These are phyloP conservation scores for Eonycteris spelaea DNA, from an alignment of 2,113 vertebrate genomes.

Conservation along the genomic window DNA sequence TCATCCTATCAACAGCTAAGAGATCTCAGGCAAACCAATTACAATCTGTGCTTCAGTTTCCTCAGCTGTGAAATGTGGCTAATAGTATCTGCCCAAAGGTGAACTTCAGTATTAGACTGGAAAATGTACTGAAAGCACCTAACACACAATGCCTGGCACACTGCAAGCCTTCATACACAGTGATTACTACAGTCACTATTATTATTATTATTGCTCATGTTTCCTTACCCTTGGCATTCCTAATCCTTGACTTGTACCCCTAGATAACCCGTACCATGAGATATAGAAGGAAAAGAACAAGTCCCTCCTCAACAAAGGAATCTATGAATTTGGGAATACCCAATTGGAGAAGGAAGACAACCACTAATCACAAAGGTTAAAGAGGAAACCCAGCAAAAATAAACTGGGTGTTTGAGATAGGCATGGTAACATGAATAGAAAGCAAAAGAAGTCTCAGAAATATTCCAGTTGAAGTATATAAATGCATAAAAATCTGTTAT, in stretches of 20 bases:
- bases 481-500: not conserved
- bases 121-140: not conserved
- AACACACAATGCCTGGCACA: not conserved
- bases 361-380: not conserved
- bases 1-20: not conserved
- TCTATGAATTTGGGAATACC: not conserved
- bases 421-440: conserved; percentile 10
- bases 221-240: not conserved
- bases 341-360: conserved; percentile 3
- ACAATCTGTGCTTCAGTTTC: not conserved
- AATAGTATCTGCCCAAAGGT: not conserved
- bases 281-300: not conserved
- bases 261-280: not conserved
- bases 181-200: not conserved
- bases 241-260: not conserved
- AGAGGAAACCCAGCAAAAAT: not conserved
- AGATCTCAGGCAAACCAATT: not conserved
- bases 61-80: not conserved
- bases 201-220: not conserved
- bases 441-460: conserved; percentile 15
- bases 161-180: not conserved
- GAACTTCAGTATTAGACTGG: not conserved
- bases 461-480: conserved; percentile 14
- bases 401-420: not conserved
- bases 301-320: not conserved